Conservation (phyloP, 2,888 invertebrate species). For the Sphaeridia pumilis region DNA sequence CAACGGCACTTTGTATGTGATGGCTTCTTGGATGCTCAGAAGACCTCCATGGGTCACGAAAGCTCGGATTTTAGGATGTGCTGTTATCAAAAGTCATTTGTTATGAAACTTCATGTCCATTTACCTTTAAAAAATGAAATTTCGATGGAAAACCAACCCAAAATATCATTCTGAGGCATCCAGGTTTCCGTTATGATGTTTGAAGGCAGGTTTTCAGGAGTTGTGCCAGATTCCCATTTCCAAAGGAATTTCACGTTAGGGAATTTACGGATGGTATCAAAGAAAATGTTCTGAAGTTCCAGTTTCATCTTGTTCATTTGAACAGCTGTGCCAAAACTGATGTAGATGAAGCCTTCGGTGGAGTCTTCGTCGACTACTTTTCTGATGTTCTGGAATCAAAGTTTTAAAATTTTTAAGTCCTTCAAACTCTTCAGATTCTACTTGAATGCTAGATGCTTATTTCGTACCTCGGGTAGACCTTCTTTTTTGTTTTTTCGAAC, state of each 20-base stretch:
- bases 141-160: constrained; percentile 18
- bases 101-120: too few relatives aligned
- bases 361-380: not conserved
- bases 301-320: constrained; percentile 13
- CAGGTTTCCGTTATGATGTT: constrained; percentile 32
- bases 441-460: not conserved
- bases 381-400: too few relatives aligned
- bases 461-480: constrained; percentile 2
- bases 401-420: too few relatives aligned
- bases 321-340: constrained; percentile 25
- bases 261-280: constrained; percentile 21
- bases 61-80: constrained; percentile 46
- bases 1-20: constrained; percentile 49
- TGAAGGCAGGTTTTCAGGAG: constrained; percentile 23
- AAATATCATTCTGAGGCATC: constrained; percentile 35
- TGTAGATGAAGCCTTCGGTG: constrained; percentile 25
- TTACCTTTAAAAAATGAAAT: not conserved
- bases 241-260: constrained; percentile 29
- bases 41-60: constrained; percentile 58
- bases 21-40: constrained; percentile 52
- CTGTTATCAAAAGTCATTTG: too few relatives aligned
- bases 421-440: not conserved
- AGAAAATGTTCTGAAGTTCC: constrained; percentile 24
- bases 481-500: constrained; percentile 15
- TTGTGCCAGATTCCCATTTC: constrained; percentile 34